Percentiles rank a stretch among this genome's conserved stretches.
Conservation (phyloP, 2,888 invertebrate species). For the Thumatha senex region DNA sequence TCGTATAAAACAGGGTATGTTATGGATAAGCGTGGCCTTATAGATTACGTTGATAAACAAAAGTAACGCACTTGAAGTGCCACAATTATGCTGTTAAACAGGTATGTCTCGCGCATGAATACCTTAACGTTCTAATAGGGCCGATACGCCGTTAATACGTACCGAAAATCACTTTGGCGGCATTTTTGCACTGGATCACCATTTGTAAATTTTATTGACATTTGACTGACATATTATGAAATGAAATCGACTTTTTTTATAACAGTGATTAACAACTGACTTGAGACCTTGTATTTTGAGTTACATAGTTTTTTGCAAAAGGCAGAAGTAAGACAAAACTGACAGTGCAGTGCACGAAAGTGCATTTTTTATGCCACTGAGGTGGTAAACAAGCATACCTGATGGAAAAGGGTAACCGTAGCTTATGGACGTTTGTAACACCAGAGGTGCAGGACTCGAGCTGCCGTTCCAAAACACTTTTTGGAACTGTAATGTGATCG, state of each 20-base stretch:
- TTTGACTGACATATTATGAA: conserved; percentile 13
- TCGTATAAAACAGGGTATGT: not conserved
- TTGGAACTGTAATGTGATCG: too few species aligned
- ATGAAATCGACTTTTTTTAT: too few species aligned
- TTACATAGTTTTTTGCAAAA: too few species aligned
- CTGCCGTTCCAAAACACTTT: too few species aligned
- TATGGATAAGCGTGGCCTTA: not conserved
- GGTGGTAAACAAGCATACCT: too few species aligned
- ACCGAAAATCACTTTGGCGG: conserved; percentile 57
- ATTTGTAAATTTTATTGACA: not conserved
- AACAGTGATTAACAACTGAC: not conserved
- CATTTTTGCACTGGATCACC: conserved; percentile 31
- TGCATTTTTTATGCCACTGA: too few species aligned
- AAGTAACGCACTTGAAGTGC: not conserved
- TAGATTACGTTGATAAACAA: not conserved
- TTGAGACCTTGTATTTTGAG: not conserved
- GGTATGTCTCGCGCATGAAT: not conserved
- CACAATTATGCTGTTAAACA: not conserved
- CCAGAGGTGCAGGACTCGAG: too few species aligned
- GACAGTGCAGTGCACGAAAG: too few species aligned
- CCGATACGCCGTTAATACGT: conserved; percentile 3
- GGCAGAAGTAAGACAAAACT: too few species aligned
- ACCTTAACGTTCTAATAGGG: too few species aligned
- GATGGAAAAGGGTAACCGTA: too few species aligned
- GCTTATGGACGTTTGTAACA: too few species aligned